Evolutionary conservation across 2,113 vertebrate genomes (phyloP), one percentile per base, ranked within the genome.

Genomic region (Chaetura pelagica): DNA sequence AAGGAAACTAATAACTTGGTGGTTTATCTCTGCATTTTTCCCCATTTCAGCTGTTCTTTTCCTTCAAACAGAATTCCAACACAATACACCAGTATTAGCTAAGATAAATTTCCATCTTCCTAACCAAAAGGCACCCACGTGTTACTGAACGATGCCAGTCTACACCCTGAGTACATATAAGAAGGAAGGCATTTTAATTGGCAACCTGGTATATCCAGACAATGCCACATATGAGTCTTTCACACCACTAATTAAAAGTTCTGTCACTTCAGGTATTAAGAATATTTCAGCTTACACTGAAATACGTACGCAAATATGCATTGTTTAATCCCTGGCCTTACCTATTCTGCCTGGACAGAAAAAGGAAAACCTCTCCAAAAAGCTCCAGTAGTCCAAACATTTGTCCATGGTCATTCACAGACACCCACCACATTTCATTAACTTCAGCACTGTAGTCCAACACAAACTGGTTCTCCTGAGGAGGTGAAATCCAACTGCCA

Each of bases 141-240:
- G 34, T 23, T 27, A 16, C 59, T 54, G 63, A 51, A 51, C 4
- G 15, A 67, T 71, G 55, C n/a, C 62, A 52, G 34, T 3, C 46
- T 55, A 30, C 48, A 9, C 11, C 5, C 13, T 2, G 49, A 34
- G 32, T 12, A 38, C 12, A 2, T 0, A 0, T 1, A 40, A 66
- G 52, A 16, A 52, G n/a, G 7, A 3, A 5, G 9, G 30, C 32
- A 23, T 52, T 74, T 61, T 8, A 61, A 26, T n/a, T 44, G 32
- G 12, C 55, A 73, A 8, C n/a, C 4, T 22, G 32, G 38, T 51
- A 63, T 54, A 32, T 55, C 75, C 62, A 48, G 51, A 22, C 1
- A 5, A 32, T 85, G 63, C 4, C 0, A 30, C 55, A 61, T 1
- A 19, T 12, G 22, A 44, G 17, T 54, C 52, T 76, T 68, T 23